A percentile compares a stretch with the other conserved stretches of the same genome.
Conservation (phyloP, 1,140 invertebrate genomes). For the Drosophila auraria region DNA sequence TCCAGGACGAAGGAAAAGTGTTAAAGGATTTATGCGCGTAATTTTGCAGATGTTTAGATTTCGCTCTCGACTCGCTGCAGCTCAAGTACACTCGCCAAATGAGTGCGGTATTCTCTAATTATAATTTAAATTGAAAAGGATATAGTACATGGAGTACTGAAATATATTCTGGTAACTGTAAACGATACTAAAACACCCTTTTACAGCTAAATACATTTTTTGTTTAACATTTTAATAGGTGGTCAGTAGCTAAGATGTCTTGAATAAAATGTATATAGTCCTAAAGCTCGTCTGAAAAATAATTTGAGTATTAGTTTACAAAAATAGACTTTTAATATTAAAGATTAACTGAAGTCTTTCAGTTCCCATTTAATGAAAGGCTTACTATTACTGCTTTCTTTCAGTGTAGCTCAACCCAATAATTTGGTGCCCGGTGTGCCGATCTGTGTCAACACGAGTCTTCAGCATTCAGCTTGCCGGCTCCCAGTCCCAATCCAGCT, state of each 20-base stretch:
- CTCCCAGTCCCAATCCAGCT: conserved; percentile 20
- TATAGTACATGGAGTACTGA: neutral
- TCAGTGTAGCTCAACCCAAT: conserved; percentile 48
- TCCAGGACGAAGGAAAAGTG: conserved; percentile 62
- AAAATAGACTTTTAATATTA: too few species aligned
- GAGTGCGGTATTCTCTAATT: neutral
- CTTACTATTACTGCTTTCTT: conserved; percentile 10
- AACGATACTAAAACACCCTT: neutral
- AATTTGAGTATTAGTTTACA: neutral
- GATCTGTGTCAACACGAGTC: conserved; percentile 70
- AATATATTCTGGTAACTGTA: neutral
- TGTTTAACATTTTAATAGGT: neutral
- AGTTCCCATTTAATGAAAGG: neutral
- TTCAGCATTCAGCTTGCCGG: neutral
- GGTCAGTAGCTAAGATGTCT: neutral
- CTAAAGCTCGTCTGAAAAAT: neutral
- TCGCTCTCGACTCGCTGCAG: conserved; percentile 31
- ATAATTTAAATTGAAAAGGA: neutral
- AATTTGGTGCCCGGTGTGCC: conserved; percentile 65
- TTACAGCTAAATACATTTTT: neutral
- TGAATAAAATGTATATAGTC: too few species aligned
- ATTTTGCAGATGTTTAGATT: conserved; percentile 84
- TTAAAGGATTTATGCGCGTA: conserved; percentile 83
- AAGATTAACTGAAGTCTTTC: neutral
- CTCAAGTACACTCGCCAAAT: conserved; percentile 22